phyloP scores from a whole-genome alignment of 2,797 vertebrate species.

The Alfaro cultratus region DNA sequence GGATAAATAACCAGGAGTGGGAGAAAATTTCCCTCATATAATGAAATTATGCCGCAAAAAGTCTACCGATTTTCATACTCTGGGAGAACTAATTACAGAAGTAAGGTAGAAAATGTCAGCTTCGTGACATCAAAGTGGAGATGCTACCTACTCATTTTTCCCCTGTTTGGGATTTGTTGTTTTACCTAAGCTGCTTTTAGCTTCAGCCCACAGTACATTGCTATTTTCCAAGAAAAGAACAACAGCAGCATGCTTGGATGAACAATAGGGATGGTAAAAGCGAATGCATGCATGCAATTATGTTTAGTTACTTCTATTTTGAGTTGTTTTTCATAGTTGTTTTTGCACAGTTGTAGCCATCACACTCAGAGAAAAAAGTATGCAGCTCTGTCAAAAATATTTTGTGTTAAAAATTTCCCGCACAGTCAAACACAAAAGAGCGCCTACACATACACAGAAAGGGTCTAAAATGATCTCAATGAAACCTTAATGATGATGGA shows the following conservation, averaged over 20 bases:
- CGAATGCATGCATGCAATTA: conserved; percentile 4
- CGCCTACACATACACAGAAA: background rate
- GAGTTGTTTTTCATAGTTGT: conserved; percentile 7
- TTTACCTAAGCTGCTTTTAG: conserved; percentile 70
- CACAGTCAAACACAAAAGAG: conserved; percentile 53
- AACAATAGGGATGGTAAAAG: conserved; percentile 15
- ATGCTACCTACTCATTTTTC: conserved; percentile 53
- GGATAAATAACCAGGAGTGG: conserved; percentile 56
- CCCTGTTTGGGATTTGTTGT: conserved; percentile 60
- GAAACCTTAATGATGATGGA: conserved; percentile 53
- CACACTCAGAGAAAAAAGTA: conserved; percentile 22
- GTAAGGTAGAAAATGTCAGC: conserved; percentile 65
- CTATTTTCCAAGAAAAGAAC: conserved; percentile 59
- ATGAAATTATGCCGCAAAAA: conserved; percentile 67
- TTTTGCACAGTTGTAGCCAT: conserved; percentile 12
- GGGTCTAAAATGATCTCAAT: conserved; percentile 38
- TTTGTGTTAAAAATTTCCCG: conserved; percentile 25
- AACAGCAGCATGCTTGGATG: conserved; percentile 14
- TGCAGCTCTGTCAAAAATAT: conserved; percentile 25
- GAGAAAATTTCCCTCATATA: conserved; percentile 56
- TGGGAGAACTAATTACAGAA: conserved; percentile 75
- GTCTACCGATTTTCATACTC: conserved; percentile 61
- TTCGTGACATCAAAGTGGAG: conserved; percentile 70
- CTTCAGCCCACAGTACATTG: conserved; percentile 48
- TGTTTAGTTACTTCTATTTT: conserved; percentile 8